phyloP scores from a whole-genome alignment of 2,797 vertebrate genomes.

The Oceanodroma leucorhoa region DNA sequence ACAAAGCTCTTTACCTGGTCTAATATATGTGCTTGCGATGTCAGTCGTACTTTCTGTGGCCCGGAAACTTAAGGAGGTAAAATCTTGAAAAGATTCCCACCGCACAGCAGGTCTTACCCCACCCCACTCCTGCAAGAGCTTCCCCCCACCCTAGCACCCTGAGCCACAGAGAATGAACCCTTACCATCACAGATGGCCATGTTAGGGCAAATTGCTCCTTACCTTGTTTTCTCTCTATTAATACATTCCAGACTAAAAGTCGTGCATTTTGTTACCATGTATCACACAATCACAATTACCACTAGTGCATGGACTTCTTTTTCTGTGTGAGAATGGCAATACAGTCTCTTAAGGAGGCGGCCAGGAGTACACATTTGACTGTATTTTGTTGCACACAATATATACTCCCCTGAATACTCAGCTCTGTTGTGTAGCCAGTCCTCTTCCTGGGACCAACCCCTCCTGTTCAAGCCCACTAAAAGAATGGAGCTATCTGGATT shows the following conservation, averaged over 20 bases:
- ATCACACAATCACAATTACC: neutral
- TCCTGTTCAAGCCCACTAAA: neutral
- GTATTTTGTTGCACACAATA: neutral
- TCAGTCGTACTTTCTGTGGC: neutral
- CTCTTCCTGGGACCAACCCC: neutral
- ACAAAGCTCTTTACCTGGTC: neutral
- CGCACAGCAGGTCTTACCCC: neutral
- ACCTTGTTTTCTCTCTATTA: neutral
- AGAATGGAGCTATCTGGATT: neutral
- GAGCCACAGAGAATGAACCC: neutral
- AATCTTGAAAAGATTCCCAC: neutral
- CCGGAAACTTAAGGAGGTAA: neutral
- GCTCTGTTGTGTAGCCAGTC: neutral
- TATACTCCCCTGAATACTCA: neutral
- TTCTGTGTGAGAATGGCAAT: neutral
- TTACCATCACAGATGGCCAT: neutral
- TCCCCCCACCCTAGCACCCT: neutral
- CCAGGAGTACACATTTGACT: neutral
- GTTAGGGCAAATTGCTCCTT: neutral
- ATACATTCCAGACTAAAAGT: neutral
- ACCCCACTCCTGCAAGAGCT: neutral
- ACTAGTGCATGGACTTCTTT: neutral
- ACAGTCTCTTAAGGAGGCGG: neutral
- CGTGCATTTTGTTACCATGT: neutral
- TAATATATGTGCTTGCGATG: neutral